phyloP scores from a whole-genome alignment of 2,888 invertebrate species.

The Noctua fimbriata region DNA sequence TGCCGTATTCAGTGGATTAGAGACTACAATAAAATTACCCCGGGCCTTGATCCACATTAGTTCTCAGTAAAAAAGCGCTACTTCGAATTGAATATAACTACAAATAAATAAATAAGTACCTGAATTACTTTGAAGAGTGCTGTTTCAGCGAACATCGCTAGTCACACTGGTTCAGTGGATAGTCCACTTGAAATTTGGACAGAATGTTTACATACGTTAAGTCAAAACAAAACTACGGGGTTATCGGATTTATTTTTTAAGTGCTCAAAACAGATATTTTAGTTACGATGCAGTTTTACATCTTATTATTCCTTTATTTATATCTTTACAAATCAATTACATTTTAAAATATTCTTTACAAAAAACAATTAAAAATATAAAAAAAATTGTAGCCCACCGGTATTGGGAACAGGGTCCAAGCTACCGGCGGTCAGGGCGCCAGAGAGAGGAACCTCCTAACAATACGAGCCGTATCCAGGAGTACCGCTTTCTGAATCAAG shows the following conservation, averaged over 20 bases:
- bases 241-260: conserved; percentile 27
- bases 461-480: too few relatives aligned
- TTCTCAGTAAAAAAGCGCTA: conserved; percentile 29
- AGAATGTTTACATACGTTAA: conserved; percentile 18
- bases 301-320: too few relatives aligned
- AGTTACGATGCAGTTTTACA: background rate
- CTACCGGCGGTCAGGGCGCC: too few relatives aligned
- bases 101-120: conserved; percentile 26
- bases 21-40: background rate
- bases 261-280: conserved; percentile 3
- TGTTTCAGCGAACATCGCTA: conserved; percentile 36
- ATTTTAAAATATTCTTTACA: too few relatives aligned
- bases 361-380: too few relatives aligned
- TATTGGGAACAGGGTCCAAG: too few relatives aligned
- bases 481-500: too few relatives aligned
- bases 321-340: too few relatives aligned
- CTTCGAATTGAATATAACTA: conserved; percentile 21
- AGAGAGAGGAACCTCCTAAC: too few relatives aligned
- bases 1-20: background rate
- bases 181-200: background rate
- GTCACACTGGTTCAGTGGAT: conserved; percentile 2
- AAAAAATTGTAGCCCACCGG: too few relatives aligned
- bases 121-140: conserved; percentile 20
- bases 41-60: conserved; percentile 25
- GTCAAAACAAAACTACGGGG: conserved; percentile 28